A percentile compares a stretch with the other conserved stretches of the same genome.
Evolutionary conservation across 2,797 vertebrate genomes (phyloP).

Genomic region (Hephaestus fuliginosus): DNA sequence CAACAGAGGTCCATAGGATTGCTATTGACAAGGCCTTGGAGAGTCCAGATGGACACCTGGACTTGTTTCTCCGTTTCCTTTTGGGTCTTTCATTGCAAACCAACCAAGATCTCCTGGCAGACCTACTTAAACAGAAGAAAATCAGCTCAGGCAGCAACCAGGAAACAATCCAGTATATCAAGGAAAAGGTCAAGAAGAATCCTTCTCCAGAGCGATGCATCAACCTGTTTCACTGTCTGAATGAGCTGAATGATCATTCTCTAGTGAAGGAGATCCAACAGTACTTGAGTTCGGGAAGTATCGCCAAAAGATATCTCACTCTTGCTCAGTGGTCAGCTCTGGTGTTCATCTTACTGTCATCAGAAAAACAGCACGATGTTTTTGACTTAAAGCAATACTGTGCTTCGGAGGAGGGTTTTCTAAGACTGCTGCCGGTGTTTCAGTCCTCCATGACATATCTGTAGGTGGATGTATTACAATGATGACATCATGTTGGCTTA

Average conservation of each 20-base stretch:
- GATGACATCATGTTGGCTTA: no score
- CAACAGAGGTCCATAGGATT: background rate
- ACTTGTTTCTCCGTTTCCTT: conserved; percentile 28
- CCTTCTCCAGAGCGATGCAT: background rate
- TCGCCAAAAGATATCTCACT: background rate
- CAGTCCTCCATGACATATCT: background rate
- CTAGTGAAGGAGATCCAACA: background rate
- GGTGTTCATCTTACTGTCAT: background rate
- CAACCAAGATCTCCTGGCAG: conserved; percentile 10
- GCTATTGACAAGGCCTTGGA: conserved; percentile 27
- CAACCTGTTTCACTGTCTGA: no score
- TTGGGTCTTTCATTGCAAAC: conserved; percentile 16
- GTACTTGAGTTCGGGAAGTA: background rate
- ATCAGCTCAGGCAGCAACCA: background rate
- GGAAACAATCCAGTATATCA: background rate
- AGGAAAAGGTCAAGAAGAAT: background rate
- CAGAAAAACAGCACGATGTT: background rate
- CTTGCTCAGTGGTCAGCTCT: background rate
- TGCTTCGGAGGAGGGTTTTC: background rate
- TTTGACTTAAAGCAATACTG: background rate
- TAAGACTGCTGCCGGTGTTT: background rate
- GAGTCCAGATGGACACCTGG: conserved; percentile 24
- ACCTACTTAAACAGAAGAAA: conserved; percentile 10
- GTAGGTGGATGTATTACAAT: background rate
- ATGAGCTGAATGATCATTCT: background rate